phyloP scores from a whole-genome alignment of 2,888 invertebrate species.

The Sepiola atlantica region DNA sequence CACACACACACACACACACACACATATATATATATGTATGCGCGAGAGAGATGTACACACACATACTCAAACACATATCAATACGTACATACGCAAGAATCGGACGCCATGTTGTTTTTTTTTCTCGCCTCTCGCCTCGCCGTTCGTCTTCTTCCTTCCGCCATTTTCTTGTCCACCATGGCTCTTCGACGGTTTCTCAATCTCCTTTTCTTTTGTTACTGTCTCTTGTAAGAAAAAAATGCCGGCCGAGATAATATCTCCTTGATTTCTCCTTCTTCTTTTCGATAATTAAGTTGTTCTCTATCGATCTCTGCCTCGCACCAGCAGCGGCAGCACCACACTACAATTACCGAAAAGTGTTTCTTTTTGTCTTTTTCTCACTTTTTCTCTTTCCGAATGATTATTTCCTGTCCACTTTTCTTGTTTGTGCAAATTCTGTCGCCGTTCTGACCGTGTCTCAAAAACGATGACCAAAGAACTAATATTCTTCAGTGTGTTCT shows the following conservation, averaged over 20 bases:
- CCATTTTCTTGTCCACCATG: background rate
- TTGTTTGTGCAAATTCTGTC: background rate
- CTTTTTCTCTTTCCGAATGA: background rate
- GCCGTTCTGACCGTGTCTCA: background rate
- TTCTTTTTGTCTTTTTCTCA: background rate
- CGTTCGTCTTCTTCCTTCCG: background rate
- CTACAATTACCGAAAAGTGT: background rate
- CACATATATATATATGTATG: background rate
- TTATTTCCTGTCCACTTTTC: background rate
- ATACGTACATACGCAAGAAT: background rate
- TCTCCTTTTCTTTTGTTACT: background rate
- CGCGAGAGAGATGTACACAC: too few species aligned
- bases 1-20: background rate
- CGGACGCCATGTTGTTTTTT: background rate
- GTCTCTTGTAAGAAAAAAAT: background rate
- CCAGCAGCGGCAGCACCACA: background rate
- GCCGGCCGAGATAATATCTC: background rate
- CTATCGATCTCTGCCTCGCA: background rate
- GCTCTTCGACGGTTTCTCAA: background rate
- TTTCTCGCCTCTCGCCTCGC: background rate
- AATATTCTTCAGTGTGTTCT: too few species aligned
- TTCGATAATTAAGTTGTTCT: constrained; percentile 18
- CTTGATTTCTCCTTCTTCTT: background rate
- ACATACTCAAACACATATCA: background rate
- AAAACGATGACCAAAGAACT: background rate